Evolutionary conservation across 2,888 invertebrate genomes (phyloP).

Genomic region (Cephalotes varians): DNA sequence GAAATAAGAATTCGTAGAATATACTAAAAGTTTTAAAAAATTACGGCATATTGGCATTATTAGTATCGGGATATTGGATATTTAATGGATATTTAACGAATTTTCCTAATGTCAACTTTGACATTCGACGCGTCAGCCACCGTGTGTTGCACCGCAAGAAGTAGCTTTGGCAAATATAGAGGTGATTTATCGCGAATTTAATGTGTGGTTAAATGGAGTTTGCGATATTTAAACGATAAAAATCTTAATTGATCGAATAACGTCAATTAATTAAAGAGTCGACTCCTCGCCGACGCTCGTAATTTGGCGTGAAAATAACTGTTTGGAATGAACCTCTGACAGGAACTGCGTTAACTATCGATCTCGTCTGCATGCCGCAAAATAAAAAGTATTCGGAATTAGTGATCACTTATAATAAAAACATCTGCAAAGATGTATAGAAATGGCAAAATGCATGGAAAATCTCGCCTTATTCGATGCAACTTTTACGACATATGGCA

Average conservation of each 20-base stretch:
- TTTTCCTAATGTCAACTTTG: slow-evolving; percentile 23
- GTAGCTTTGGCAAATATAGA: slow-evolving; percentile 15
- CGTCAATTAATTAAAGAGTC: slow-evolving; percentile 45
- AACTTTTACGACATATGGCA: slow-evolving; percentile 1
- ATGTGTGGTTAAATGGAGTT: slow-evolving; percentile 19
- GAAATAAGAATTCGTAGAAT: neutral
- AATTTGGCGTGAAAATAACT: slow-evolving; percentile 50
- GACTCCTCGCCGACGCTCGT: slow-evolving; percentile 7
- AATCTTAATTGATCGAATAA: slow-evolving; percentile 44
- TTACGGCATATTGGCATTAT: neutral
- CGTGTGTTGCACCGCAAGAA: slow-evolving; percentile 8
- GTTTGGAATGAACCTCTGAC: slow-evolving; percentile 47
- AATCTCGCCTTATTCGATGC: slow-evolving; percentile 9
- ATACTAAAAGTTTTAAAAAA: neutral
- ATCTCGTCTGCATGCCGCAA: neutral
- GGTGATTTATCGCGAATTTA: slow-evolving; percentile 28
- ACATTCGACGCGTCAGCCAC: slow-evolving; percentile 23
- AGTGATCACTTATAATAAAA: slow-evolving; percentile 17
- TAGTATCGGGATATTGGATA: neutral
- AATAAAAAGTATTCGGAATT: slow-evolving; percentile 21
- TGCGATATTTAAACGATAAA: slow-evolving; percentile 16
- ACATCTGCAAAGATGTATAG: slow-evolving; percentile 5
- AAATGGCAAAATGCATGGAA: slow-evolving; percentile 3
- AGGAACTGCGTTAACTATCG: slow-evolving; percentile 19
- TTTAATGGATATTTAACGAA: neutral